phyloP scores from a whole-genome alignment of 2,113 vertebrate species.

The Rhinopomastus cyanomelas region DNA sequence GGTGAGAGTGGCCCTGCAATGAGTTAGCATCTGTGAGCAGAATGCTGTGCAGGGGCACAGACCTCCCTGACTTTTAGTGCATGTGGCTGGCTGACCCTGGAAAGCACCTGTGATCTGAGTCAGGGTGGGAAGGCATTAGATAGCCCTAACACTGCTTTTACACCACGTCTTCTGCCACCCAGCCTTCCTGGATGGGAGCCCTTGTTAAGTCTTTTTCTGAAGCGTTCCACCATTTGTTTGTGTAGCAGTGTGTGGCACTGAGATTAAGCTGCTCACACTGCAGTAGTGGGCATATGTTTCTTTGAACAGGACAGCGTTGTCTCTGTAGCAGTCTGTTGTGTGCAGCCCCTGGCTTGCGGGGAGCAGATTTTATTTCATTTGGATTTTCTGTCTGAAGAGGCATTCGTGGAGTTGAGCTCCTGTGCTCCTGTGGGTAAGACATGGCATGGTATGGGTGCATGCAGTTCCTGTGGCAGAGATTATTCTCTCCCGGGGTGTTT shows the following conservation, averaged over 20 bases:
- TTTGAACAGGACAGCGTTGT: fast-evolving
- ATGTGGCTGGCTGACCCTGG: not conserved
- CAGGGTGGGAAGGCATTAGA: not conserved
- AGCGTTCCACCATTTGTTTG: fast-evolving
- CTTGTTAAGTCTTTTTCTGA: not conserved
- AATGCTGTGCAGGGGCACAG: fast-evolving
- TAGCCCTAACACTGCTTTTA: fast-evolving
- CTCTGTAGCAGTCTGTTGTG: fast-evolving
- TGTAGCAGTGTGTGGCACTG: not conserved
- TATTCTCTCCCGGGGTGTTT: fast-evolving
- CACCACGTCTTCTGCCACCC: fast-evolving
- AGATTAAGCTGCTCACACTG: fast-evolving
- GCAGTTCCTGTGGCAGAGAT: fast-evolving
- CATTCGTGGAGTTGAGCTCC: fast-evolving
- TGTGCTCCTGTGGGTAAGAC: fast-evolving
- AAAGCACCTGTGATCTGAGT: not conserved
- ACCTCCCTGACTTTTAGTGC: fast-evolving
- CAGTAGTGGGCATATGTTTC: fast-evolving
- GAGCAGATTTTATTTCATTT: not conserved
- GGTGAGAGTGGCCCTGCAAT: fast-evolving
- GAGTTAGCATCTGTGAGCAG: fast-evolving
- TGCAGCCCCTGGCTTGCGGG: not conserved
- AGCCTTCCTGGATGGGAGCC: fast-evolving
- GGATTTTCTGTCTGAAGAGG: not conserved
- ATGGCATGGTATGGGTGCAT: not conserved